phyloP scores from a whole-genome alignment of 2,888 invertebrate genomes.

The Lasioglossum figueresi region DNA sequence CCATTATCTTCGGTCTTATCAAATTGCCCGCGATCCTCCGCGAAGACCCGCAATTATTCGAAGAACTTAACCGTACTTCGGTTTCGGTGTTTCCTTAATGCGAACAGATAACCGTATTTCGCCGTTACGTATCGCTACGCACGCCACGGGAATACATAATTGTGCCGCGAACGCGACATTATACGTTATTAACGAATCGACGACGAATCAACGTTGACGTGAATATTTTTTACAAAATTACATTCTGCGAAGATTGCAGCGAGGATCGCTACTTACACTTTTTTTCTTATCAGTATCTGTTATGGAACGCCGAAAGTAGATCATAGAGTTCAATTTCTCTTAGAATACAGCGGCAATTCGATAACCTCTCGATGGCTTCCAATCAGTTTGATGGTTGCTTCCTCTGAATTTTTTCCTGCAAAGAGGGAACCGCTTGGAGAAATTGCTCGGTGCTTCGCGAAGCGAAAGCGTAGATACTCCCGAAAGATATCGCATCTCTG shows the following conservation, averaged over 20 bases:
- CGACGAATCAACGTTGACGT: background rate
- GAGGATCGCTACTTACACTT: no score
- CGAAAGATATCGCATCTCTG: background rate
- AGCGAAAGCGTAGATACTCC: background rate
- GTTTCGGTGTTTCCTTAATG: constrained; percentile 14
- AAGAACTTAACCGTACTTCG: background rate
- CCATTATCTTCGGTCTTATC: background rate
- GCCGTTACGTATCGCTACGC: constrained; percentile 27
- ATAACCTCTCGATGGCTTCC: background rate
- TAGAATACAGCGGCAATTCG: background rate
- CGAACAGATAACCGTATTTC: constrained; percentile 17
- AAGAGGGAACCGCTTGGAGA: background rate
- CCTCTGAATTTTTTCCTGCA: background rate
- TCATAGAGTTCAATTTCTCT: background rate
- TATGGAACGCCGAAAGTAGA: background rate
- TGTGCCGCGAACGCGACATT: constrained; percentile 8
- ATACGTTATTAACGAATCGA: constrained; percentile 32
- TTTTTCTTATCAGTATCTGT: no score
- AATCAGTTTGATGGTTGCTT: background rate
- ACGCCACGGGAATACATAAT: constrained; percentile 39
- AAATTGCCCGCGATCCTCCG: background rate
- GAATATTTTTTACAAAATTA: no score
- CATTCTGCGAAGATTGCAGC: no score
- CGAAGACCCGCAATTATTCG: background rate
- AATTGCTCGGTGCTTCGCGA: background rate